Percentiles rank a stretch among this genome's conserved stretches.
These are phyloP conservation scores for Pseudomyrmex flavicornis DNA, from an alignment of 1,140 invertebrate species.

Conservation along the genomic window DNA sequence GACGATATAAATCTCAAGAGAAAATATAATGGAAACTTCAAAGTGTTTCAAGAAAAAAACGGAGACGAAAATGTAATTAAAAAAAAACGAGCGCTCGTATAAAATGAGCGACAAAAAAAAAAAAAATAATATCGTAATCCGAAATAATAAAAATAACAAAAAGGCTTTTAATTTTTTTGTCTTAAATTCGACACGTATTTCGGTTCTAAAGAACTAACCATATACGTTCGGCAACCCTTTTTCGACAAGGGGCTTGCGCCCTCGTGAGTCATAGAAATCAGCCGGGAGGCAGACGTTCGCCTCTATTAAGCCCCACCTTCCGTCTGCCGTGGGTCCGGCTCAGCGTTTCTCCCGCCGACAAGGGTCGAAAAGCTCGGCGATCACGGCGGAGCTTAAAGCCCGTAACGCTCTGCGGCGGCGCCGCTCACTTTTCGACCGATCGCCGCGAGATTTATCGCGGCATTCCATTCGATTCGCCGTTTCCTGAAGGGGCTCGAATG, in stretches of 20 bases:
- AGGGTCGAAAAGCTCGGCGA: constrained; percentile 46
- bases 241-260: background rate
- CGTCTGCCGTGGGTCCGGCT: background rate
- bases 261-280: constrained; percentile 24
- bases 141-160: background rate
- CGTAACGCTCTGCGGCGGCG: constrained; percentile 16
- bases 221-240: background rate
- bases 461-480: constrained; percentile 43
- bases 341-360: constrained; percentile 10
- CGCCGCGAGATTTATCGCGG: constrained; percentile 47
- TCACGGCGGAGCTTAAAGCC: constrained; percentile 21
- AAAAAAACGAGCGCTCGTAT: too few relatives aligned
- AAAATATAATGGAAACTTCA: too few relatives aligned
- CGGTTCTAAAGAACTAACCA: background rate
- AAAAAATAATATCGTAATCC: background rate
- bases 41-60: too few relatives aligned
- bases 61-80: background rate
- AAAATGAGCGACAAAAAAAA: too few relatives aligned
- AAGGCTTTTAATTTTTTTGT: background rate
- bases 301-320: background rate
- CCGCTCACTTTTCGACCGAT: constrained; percentile 50
- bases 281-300: background rate
- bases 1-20: too few relatives aligned
- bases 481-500: constrained; percentile 29
- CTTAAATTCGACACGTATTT: background rate